Percentiles rank a stretch among this genome's conserved stretches.
phyloP scores from a whole-genome alignment of 2,113 vertebrate genomes.

The Apodemus sylvaticus region DNA sequence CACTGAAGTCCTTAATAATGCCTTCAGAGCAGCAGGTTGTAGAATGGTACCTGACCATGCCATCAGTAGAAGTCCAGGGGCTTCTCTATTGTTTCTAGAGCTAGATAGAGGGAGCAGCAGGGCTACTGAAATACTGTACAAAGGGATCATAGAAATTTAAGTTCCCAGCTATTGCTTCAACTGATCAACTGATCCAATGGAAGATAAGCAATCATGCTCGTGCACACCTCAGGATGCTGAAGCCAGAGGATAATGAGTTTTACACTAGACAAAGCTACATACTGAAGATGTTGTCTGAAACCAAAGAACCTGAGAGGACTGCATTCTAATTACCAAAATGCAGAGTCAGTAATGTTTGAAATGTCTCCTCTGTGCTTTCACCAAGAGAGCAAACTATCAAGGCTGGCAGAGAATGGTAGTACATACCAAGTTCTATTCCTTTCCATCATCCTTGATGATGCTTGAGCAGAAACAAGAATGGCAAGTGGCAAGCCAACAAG shows the following conservation, averaged over 20 bases:
- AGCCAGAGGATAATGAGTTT: not conserved
- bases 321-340: not conserved
- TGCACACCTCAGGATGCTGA: not conserved
- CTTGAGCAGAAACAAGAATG: slow-evolving; percentile 28
- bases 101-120: not conserved
- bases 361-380: not conserved
- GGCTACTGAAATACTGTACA: not conserved
- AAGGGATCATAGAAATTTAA: not conserved
- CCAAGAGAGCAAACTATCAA: not conserved
- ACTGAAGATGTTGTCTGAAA: not conserved
- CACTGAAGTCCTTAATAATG: accelerated
- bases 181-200: not conserved
- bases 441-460: not conserved
- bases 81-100: not conserved
- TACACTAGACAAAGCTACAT: not conserved
- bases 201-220: not conserved
- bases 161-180: not conserved
- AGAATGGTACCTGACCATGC: accelerated
- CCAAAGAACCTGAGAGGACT: too few species aligned
- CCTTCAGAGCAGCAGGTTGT: accelerated
- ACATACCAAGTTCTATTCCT: not conserved
- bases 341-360: not conserved
- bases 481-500: not conserved
- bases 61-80: not conserved
- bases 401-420: not conserved